phyloP scores from a whole-genome alignment of 1,140 invertebrate genomes.

The Laupala kohalensis region DNA sequence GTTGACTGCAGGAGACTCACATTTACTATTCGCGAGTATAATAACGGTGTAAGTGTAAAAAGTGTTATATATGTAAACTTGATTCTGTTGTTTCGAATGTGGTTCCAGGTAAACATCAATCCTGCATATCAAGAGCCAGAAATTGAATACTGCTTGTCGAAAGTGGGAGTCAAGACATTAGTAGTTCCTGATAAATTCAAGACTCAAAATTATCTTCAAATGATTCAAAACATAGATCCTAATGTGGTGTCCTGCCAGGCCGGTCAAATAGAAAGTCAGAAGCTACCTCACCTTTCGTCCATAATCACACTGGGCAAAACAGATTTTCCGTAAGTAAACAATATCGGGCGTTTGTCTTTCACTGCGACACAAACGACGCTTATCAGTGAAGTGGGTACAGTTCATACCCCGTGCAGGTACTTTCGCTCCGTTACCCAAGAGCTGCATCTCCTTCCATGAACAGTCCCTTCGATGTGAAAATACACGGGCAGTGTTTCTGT shows the following conservation, averaged over 20 bases:
- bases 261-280: conserved; percentile 25
- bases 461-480: too few relatives aligned
- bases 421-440: too few relatives aligned
- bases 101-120: conserved; percentile 61
- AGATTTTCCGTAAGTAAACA: conserved; percentile 34
- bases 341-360: too few relatives aligned
- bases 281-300: conserved; percentile 30
- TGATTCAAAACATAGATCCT: conserved; percentile 33
- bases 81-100: neutral
- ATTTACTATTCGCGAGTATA: too few relatives aligned
- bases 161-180: conserved; percentile 59
- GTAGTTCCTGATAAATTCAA: conserved; percentile 51
- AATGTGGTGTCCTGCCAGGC: conserved; percentile 30
- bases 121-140: conserved; percentile 66
- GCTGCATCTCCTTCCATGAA: too few relatives aligned
- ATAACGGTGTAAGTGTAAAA: neutral
- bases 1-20: too few relatives aligned
- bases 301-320: conserved; percentile 38
- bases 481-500: too few relatives aligned
- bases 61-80: neutral
- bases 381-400: too few relatives aligned
- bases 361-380: too few relatives aligned
- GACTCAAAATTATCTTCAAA: conserved; percentile 56
- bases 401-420: too few relatives aligned
- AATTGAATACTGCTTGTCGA: conserved; percentile 64